Evolutionary conservation across 2,797 vertebrate genomes (phyloP).

Genomic region (Notamacropus eugenii): DNA sequence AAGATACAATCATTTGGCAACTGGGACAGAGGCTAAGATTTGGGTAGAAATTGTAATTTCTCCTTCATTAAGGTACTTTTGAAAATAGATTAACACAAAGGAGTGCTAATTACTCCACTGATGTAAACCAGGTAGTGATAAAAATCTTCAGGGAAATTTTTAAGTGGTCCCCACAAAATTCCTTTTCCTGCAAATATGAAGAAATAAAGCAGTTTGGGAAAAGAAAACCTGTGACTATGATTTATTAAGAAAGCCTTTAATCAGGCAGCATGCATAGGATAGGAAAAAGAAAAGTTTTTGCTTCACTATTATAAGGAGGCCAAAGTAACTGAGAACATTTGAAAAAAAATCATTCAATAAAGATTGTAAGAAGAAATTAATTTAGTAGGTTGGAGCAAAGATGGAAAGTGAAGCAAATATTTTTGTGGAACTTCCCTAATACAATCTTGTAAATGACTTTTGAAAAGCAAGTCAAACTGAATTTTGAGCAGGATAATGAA

Average conservation of each 20-base stretch:
- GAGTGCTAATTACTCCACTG: slow-evolving; percentile 17
- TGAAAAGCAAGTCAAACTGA: not conserved
- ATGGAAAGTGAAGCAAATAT: not conserved
- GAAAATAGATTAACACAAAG: slow-evolving; percentile 17
- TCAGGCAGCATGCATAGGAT: not conserved
- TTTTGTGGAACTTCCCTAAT: not conserved
- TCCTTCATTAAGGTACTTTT: slow-evolving; percentile 36
- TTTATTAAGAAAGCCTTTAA: not conserved
- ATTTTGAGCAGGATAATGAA: not conserved
- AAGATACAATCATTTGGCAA: slow-evolving; percentile 1
- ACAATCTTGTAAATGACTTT: not conserved
- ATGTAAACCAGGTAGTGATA: slow-evolving; percentile 13
- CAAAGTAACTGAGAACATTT: not conserved
- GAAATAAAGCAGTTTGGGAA: not conserved
- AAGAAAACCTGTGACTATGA: slow-evolving; percentile 28
- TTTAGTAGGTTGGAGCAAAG: not conserved
- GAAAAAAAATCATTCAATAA: not conserved
- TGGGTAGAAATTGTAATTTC: slow-evolving; percentile 18
- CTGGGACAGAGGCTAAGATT: not conserved
- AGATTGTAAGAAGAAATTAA: not conserved
- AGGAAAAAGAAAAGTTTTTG: not conserved
- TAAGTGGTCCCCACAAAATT: slow-evolving; percentile 7
- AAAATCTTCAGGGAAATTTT: slow-evolving; percentile 26
- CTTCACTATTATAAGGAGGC: not conserved
- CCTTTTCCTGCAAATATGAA: not conserved